Evolutionary conservation across 2,888 invertebrate genomes (phyloP), one percentile per base, ranked within the genome.

Genomic region (Eustalomyia histrio): DNA sequence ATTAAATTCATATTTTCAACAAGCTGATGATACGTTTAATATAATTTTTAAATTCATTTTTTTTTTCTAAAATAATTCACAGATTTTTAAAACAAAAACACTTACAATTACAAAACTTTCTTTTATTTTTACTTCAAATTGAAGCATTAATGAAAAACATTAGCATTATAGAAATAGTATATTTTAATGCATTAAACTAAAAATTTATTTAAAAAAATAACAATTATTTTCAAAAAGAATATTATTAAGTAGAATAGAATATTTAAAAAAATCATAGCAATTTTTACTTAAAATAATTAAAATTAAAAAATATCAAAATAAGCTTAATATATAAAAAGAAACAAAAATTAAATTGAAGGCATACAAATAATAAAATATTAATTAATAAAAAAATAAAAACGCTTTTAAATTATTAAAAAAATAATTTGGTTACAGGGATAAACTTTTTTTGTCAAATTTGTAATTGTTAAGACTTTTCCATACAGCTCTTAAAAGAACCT

Each of bases 111-210:
- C 29, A 29, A 29, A 21, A 21, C 21, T 21, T 21, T 29, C 2
- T 24, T 3, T 24, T 33, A n/a, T 57, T 43, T 60, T 55, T 72
- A 68, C 80, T 76, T 80, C 76, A 80, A 80, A 80, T 72, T 80
- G 80, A 76, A 80, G 80, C 80, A 71, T 67, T 55, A 73, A 33
- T 4, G 14, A 33, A n/a, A 60, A 47, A 53, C 18, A 43, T 39
- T 10, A 12, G 29, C 29, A 29, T 14, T 39, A 39, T 39, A 39
- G 39, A 39, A 39, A 39, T 39, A 55, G 9, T 1, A 39, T 52
- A 52, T 47, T 58, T 29, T 4, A 58, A 58, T 18, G 16, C 47
- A 58, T 50, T 35, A 73, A 12, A 39, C 12, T 18, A 21, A 52
- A 17, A 52, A 24, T 24, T 57, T 18, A 65, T 33, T n/a, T 18